Evolutionary conservation across 2,888 invertebrate genomes (phyloP).

Genomic region (Latheticus oryzae): DNA sequence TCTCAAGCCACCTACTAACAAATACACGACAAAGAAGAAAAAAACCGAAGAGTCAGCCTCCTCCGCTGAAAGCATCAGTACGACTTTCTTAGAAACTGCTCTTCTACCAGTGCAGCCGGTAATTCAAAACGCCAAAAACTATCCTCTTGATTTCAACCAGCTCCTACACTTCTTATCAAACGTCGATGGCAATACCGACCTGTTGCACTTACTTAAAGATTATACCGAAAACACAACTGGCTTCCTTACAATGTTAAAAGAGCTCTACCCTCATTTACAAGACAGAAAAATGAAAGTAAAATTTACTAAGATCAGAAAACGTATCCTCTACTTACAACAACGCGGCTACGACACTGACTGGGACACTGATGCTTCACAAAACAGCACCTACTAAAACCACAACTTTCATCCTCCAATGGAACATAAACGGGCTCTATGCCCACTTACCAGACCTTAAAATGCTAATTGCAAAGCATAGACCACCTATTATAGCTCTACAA

Average conservation of each 20-base stretch:
- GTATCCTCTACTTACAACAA: too few species aligned
- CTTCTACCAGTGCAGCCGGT: too few species aligned
- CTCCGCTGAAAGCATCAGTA: too few species aligned
- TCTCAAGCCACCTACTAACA: too few species aligned
- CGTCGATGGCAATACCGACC: conserved; percentile 15
- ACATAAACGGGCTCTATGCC: conserved; percentile 30
- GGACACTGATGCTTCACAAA: conserved; percentile 1
- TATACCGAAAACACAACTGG: conserved; percentile 23
- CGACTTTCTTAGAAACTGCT: too few species aligned
- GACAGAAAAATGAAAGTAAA: conserved; percentile 22
- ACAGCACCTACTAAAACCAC: conserved; percentile 1
- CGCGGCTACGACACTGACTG: conserved; percentile 11
- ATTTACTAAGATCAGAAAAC: too few species aligned
- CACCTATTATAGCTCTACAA: conserved; percentile 29
- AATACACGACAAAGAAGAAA: too few species aligned
- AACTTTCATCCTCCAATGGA: conserved; percentile 30
- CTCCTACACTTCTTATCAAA: conserved; percentile 25
- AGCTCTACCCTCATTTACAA: conserved; percentile 10
- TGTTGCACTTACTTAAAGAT: conserved; percentile 10
- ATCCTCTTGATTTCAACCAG: conserved; percentile 4
- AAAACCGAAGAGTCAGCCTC: too few species aligned
- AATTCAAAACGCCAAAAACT: too few species aligned
- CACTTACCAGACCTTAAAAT: conserved; percentile 18
- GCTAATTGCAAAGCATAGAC: conserved; percentile 16
- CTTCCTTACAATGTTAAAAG: conserved; percentile 5